Percentiles rank a stretch among this genome's conserved stretches.
These are phyloP conservation scores for Podotricha telesiphe DNA, from an alignment of 2,888 invertebrate genomes.

Conservation along the genomic window DNA sequence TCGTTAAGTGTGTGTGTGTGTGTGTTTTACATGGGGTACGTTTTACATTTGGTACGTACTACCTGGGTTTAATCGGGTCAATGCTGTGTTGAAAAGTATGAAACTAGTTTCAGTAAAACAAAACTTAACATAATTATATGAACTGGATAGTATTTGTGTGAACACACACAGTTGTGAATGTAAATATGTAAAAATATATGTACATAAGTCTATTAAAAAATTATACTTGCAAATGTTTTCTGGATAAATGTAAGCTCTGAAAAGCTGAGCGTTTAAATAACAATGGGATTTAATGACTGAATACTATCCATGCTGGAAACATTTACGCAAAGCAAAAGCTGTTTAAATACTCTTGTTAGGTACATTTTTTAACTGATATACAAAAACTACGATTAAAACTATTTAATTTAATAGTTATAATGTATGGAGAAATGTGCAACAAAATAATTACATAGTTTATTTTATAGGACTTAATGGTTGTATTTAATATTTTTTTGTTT, in stretches of 20 bases:
- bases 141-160: not conserved
- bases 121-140: not conserved
- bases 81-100: not conserved
- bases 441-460: not conserved
- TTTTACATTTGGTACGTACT: no score
- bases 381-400: not conserved
- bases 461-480: not conserved
- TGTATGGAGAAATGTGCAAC: not conserved
- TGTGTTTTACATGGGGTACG: not conserved
- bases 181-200: conserved; percentile 3
- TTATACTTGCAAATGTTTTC: conserved; percentile 5
- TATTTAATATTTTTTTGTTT: not conserved
- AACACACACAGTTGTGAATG: not conserved
- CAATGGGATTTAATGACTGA: conserved; percentile 26
- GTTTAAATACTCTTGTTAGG: conserved; percentile 28
- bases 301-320: conserved; percentile 16
- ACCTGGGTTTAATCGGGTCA: not conserved
- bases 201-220: conserved; percentile 1
- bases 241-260: conserved; percentile 18
- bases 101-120: not conserved
- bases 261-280: conserved; percentile 23
- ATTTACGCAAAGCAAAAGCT: conserved; percentile 16
- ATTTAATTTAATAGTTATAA: not conserved
- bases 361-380: conserved; percentile 16
- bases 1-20: no score